Conservation (phyloP, 2,797 vertebrate species). For the Ciconia nigra region DNA sequence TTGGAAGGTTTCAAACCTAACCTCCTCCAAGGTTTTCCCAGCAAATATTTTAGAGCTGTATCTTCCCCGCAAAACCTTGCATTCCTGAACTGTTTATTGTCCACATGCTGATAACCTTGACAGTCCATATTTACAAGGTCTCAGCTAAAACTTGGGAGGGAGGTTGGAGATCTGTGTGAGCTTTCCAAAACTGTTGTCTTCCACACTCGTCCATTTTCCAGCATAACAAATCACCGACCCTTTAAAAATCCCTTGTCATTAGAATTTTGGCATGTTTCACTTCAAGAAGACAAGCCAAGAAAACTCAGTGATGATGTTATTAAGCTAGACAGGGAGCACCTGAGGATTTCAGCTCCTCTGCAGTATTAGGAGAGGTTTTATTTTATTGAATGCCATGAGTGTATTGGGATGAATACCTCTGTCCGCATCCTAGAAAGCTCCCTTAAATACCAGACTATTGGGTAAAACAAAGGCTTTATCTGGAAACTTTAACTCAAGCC, state of each 20-base stretch:
- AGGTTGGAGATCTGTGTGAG: background rate
- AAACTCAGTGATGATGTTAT: slow-evolving; percentile 19
- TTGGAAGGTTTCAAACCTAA: slow-evolving; percentile 4
- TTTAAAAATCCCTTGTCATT: slow-evolving; percentile 34
- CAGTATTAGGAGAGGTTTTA: background rate
- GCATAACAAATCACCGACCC: background rate
- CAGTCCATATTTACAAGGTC: slow-evolving; percentile 36
- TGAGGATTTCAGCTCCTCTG: slow-evolving; percentile 49
- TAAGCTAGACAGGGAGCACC: slow-evolving; percentile 31
- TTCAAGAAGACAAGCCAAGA: slow-evolving; percentile 37
- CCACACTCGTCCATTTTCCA: background rate
- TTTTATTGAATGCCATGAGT: background rate
- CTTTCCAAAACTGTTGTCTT: background rate
- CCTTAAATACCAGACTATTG: background rate
- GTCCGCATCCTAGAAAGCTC: background rate
- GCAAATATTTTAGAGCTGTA: background rate
- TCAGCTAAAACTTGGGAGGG: background rate
- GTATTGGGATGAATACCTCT: background rate
- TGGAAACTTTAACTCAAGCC: slow-evolving; percentile 18
- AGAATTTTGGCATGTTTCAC: slow-evolving; percentile 34
- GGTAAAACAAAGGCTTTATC: slow-evolving; percentile 32
- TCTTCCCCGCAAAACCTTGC: slow-evolving; percentile 28
- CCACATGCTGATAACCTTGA: background rate
- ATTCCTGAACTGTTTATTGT: slow-evolving; percentile 46
- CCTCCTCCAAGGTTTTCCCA: slow-evolving; percentile 26